Evolutionary conservation across 2,888 invertebrate species (phyloP), one percentile per base, ranked within the genome.

Genomic region (Taenaris catops): DNA sequence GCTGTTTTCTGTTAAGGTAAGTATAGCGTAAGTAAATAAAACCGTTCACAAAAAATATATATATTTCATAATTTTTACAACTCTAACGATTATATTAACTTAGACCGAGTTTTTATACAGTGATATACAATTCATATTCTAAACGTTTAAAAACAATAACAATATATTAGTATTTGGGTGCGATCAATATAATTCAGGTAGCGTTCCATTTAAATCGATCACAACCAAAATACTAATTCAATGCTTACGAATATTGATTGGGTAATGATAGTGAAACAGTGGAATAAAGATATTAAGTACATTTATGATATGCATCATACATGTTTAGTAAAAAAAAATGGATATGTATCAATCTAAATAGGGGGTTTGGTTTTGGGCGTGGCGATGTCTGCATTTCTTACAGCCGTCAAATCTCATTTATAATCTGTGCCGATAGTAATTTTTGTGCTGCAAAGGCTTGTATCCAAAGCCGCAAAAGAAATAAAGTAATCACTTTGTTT

Each of bases 191-290:
- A 42, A 35, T 40, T 37, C 29, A n/a, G 37, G 34, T 42, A 46
- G 44, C 7, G 7, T 19, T 16, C 4, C 25, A 48, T 64, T 60
- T 46, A 51, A 57, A 67, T 83, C 80, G 80, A 83, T 83, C 81
- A 69, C 80, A 79, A 67, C 81, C 83, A 80, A 80, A 79, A 74
- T 61, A 43, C 50, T 40, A 44, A 44, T 31, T n/a, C n/a, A n/a
- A 38, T 39, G 46, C 44, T 46, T 48, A 42, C 51, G 46, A 41
- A 40, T 28, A 18, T 36, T 24, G 21, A 49, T 37, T 33, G 49
- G 23, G 46, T 26, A 41, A 31, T 43, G 20, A 23, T 16, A 21
- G 26, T 39, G 34, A 29, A 34, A 28, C 18, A 21, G 19, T 16
- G 24, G 38, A 34, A 14, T 29, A 43, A 26, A 34, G n/a, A n/a